Conservation (phyloP, 2,797 vertebrate species). For the Gephyroberyx darwinii region DNA sequence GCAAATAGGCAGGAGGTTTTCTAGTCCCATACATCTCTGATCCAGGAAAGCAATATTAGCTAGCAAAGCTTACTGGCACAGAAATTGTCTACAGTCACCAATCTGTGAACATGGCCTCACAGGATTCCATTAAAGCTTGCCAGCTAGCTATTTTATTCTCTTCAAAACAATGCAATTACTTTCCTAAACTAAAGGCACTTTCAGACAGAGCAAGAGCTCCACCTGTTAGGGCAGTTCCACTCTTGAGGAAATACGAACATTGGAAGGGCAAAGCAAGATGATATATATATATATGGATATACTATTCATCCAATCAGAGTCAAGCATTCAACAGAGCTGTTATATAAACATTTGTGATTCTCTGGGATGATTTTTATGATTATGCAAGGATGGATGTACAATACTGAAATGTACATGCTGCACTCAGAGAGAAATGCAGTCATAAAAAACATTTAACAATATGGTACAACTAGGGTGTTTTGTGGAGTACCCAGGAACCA, state of each 20-base stretch:
- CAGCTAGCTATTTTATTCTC: background rate
- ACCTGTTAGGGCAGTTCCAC: too few relatives aligned
- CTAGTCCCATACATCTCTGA: background rate
- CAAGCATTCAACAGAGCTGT: slow-evolving; percentile 9
- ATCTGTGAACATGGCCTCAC: background rate
- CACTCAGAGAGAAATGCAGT: too few relatives aligned
- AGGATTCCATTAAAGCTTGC: background rate
- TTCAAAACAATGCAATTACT: background rate
- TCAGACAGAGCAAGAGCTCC: background rate
- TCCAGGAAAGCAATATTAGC: background rate
- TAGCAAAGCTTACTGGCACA: background rate
- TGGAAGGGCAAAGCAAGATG: background rate
- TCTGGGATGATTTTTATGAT: slow-evolving; percentile 6
- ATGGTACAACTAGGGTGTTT: too few relatives aligned
- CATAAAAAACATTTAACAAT: too few relatives aligned
- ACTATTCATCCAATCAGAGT: background rate
- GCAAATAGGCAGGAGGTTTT: background rate
- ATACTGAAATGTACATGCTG: slow-evolving; percentile 1
- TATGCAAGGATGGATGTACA: too few relatives aligned
- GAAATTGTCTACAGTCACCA: background rate
- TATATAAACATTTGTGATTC: slow-evolving; percentile 12
- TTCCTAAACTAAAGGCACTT: background rate
- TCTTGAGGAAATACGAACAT: background rate
- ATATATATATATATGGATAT: too few relatives aligned
- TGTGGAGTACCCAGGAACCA: too few relatives aligned